A percentile compares a stretch with the other conserved stretches of the same genome.
These are phyloP conservation scores for Myotis davidii DNA, from an alignment of 2,113 vertebrate genomes.

Conservation along the genomic window DNA sequence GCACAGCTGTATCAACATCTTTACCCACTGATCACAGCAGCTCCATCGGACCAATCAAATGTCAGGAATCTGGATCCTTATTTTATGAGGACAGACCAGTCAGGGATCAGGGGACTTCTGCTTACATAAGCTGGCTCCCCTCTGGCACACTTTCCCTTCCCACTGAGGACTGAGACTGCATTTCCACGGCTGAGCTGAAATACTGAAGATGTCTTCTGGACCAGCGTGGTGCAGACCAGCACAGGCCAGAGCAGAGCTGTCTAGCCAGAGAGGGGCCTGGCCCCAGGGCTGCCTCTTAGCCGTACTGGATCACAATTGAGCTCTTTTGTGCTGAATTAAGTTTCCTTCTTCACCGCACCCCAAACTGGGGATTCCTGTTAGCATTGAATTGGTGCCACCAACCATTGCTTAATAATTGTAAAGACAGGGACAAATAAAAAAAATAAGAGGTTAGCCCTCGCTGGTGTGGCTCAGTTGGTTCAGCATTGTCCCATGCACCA, in stretches of 20 bases:
- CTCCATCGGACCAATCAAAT: background rate
- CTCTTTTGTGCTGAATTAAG: background rate
- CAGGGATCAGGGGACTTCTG: background rate
- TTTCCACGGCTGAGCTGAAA: background rate
- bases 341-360: background rate
- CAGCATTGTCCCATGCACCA: no score
- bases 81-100: background rate
- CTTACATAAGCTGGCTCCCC: background rate
- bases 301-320: background rate
- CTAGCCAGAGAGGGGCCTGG: background rate
- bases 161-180: background rate
- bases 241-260: no score
- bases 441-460: background rate
- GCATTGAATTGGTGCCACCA: background rate
- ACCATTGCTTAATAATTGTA: background rate
- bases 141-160: background rate
- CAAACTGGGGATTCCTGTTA: background rate
- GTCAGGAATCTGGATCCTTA: background rate
- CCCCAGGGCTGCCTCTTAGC: background rate
- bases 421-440: background rate
- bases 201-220: background rate
- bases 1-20: background rate
- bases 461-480: no score
- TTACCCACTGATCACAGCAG: background rate
- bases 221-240: background rate